phyloP scores from a whole-genome alignment of 2,113 vertebrate species.

The Mionectes macconnelli region DNA sequence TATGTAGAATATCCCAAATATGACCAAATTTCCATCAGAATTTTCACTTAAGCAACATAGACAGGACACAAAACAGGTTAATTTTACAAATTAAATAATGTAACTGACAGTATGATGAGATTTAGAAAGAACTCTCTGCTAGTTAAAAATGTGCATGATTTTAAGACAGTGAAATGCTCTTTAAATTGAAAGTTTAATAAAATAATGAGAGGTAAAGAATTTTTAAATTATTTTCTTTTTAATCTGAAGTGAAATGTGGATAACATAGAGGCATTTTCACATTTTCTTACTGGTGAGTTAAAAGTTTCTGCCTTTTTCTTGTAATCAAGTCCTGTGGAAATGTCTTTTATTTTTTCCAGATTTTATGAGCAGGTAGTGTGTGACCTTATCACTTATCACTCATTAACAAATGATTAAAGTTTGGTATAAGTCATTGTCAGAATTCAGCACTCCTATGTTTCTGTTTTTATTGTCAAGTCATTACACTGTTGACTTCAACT shows the following conservation, averaged over 20 bases:
- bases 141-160: background rate
- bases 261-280: background rate
- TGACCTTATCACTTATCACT: background rate
- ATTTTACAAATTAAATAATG: background rate
- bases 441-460: background rate
- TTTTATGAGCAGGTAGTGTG: background rate
- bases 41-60: background rate
- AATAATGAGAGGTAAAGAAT: background rate
- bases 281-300: background rate
- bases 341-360: background rate
- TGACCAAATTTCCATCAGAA: background rate
- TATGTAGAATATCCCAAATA: background rate
- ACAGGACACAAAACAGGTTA: background rate
- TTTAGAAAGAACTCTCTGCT: background rate
- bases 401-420: background rate
- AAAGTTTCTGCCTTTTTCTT: slow-evolving; percentile 34
- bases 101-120: background rate
- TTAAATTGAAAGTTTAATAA: slow-evolving; percentile 19
- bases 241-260: background rate
- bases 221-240: background rate
- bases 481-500: background rate
- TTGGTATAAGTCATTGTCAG: background rate
- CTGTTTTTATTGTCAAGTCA: background rate
- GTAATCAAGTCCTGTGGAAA: background rate
- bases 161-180: background rate